phyloP scores from a whole-genome alignment of 2,797 vertebrate genomes.

The Peromyscus aztecus region DNA sequence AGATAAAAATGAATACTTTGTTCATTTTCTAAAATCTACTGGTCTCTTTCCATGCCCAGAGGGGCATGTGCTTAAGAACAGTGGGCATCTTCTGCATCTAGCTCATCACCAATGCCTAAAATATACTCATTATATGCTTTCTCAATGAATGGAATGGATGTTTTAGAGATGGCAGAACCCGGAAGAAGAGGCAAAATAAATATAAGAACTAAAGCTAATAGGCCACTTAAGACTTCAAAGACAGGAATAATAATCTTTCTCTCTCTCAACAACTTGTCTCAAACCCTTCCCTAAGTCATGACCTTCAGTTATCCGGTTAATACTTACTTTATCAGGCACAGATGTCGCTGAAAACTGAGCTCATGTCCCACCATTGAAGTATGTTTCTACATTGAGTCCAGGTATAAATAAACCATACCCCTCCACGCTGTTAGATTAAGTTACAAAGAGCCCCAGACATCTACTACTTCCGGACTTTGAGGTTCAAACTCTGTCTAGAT shows the following conservation, averaged over 20 bases:
- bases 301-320: background rate
- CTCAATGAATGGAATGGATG: background rate
- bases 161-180: background rate
- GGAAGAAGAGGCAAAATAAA: background rate
- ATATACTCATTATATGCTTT: background rate
- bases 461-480: background rate
- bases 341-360: background rate
- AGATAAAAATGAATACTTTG: conserved; percentile 19
- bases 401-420: background rate
- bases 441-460: background rate
- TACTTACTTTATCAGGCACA: background rate
- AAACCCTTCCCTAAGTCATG: background rate
- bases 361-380: background rate
- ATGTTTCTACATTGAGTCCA: background rate
- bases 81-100: background rate
- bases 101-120: background rate
- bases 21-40: background rate
- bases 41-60: background rate
- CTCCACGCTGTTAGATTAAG: background rate
- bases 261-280: background rate
- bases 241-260: background rate
- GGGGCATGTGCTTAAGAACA: background rate
- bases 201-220: conserved; percentile 17
- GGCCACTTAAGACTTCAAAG: conserved; percentile 1
- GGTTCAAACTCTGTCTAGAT: background rate